Percentiles rank a stretch among this genome's conserved stretches.
Conservation (phyloP, 2,888 invertebrate genomes). For the Eupithecia centaureata region DNA sequence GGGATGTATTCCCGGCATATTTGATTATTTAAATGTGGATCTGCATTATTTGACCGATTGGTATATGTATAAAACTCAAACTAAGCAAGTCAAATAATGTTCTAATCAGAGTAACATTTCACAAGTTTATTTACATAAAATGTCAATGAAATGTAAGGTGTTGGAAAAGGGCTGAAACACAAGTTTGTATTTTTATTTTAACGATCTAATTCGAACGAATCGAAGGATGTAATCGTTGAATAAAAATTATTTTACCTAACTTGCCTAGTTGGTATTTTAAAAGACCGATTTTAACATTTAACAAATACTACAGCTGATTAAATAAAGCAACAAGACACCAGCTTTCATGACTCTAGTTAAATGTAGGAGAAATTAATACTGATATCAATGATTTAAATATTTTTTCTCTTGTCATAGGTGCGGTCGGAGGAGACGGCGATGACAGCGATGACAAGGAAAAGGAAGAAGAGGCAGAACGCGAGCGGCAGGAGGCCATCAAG, state of each 20-base stretch:
- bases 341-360: too few species aligned
- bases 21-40: not conserved
- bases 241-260: too few species aligned
- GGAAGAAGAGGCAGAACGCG: slow-evolving; percentile 99
- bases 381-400: not conserved
- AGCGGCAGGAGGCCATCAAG: slow-evolving; percentile 97
- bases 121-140: not conserved
- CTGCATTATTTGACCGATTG: not conserved
- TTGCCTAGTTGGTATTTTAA: too few species aligned
- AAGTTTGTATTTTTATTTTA: not conserved
- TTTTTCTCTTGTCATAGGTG: slow-evolving; percentile 84
- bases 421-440: slow-evolving; percentile 94
- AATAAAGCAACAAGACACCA: too few species aligned
- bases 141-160: too few species aligned
- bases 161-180: not conserved
- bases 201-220: not conserved
- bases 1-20: slow-evolving; percentile 14
- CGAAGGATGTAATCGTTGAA: too few species aligned
- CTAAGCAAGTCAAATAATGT: too few species aligned
- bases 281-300: too few species aligned
- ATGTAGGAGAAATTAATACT: not conserved
- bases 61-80: not conserved
- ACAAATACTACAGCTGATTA: too few species aligned
- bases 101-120: not conserved
- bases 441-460: slow-evolving; percentile 98